Base-by-base conservation (phyloP, 2,797 vertebrate genomes). In the Sebastes trivittatus region DNA sequence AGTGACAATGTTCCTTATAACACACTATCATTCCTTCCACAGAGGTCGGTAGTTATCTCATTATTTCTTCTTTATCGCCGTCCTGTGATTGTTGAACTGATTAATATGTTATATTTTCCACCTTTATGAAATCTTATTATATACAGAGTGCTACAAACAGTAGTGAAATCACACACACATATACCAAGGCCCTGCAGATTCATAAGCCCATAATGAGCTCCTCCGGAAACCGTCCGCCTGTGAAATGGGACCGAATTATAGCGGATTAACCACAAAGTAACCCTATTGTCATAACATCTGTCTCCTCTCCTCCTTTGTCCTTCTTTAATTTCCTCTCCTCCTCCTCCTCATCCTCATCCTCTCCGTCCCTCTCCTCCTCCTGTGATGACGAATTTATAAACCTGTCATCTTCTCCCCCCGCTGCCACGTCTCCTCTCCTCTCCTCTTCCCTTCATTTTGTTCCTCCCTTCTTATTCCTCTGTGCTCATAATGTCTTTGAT, bases 321-420 rank as follows among this genome's bases (percentile, higher is more conserved):
- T 73, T 67, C 76, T 89, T 92, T 87, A 85, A 90, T 91, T 92
- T 89, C 80, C 80, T 89, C 66, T 80, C 56, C 69, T 89, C 81
- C 38, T 46, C 38, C 38, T 77, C 71, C 67, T 76, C 71, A 65
- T 76, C 71, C 65, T 77, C 72, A 42, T 71, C 79, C 77, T 71
- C 70, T 69, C 64, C 4, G 27, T 81, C 81, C 54, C 58, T 62
- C 72, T 81, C 67, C 36, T 76, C 72, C 65, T 76, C 72, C 67
- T 62, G 30, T 80, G 82, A 87, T 90, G 87, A 85, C 27, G 55
- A 74, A 88, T 91, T 89, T 65, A 82, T 83, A 84, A 86, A 91
- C 73, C 88, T 77, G 85, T 90, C 89, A 82, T 85, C 72, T 46
- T 68, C 7, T 1, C n/a, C 7, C 52, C 38, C 65, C 65, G 73